Percentiles rank a stretch among this genome's conserved stretches.
Conservation (phyloP, 2,113 vertebrate genomes). For the Vireo altiloquus region DNA sequence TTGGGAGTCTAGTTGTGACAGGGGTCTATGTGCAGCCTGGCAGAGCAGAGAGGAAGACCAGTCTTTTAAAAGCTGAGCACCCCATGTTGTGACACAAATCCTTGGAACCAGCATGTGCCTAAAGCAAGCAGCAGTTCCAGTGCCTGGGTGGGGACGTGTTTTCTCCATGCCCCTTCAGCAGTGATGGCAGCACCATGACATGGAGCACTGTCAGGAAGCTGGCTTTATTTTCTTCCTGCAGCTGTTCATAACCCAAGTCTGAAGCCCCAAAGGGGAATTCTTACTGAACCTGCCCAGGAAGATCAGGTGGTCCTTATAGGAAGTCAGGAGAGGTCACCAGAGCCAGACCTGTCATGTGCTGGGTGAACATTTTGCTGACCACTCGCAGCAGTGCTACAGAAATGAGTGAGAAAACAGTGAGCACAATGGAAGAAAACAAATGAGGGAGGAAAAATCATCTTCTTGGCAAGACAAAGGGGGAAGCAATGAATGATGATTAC, state of each 20-base stretch:
- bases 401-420: neutral
- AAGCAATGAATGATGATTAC: constrained; percentile 1
- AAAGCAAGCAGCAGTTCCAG: neutral
- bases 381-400: neutral
- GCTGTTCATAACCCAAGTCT: neutral
- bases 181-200: neutral
- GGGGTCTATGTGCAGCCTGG: neutral
- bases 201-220: neutral
- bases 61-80: neutral
- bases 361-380: neutral
- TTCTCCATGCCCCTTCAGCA: neutral
- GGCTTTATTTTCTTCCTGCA: neutral
- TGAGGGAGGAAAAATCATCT: neutral
- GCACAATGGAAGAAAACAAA: neutral
- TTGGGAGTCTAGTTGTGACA: neutral
- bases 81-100: neutral
- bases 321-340: neutral
- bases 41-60: neutral
- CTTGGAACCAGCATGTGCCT: neutral
- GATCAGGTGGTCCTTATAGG: neutral
- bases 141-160: neutral
- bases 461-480: constrained; percentile 15
- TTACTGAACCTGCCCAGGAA: neutral
- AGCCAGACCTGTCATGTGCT: neutral
- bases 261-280: neutral